Conservation (phyloP, 1,140 invertebrate genomes). For the Pogonomyrmex californicus region DNA sequence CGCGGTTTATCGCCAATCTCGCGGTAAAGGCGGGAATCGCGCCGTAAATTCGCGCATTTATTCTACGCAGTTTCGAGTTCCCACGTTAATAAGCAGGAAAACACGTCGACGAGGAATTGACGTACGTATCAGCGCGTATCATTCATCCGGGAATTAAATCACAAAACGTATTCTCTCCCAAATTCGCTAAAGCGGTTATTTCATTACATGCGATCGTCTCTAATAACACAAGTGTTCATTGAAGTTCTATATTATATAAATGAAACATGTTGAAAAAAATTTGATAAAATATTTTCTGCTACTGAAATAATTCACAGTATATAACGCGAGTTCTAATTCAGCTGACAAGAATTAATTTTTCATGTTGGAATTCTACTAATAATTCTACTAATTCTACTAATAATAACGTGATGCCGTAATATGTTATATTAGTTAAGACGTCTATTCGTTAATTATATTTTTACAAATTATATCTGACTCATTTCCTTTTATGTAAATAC, state of each 20-base stretch:
- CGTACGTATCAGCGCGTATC: background rate
- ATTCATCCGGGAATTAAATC: conserved; percentile 24
- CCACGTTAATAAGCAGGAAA: conserved; percentile 54
- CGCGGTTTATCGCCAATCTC: conserved; percentile 54
- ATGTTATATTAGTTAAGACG: no score
- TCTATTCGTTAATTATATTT: no score
- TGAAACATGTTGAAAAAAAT: background rate
- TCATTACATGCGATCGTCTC: background rate
- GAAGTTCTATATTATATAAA: background rate
- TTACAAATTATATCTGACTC: no score
- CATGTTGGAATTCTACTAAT: background rate
- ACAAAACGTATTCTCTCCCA: no score
- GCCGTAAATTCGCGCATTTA: conserved; percentile 57
- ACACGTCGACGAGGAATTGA: background rate
- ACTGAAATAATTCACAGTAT: background rate
- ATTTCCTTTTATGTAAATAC: no score
- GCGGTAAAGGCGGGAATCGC: conserved; percentile 44
- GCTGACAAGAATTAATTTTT: background rate
- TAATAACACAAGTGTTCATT: background rate
- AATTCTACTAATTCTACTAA: background rate
- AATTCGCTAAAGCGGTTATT: background rate
- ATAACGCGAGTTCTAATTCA: background rate
- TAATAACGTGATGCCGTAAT: no score
- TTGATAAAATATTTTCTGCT: background rate
- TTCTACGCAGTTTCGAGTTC: conserved; percentile 33